These are phyloP conservation scores for Vombatus ursinus DNA, from an alignment of 2,113 vertebrate genomes.

Conservation along the genomic window DNA sequence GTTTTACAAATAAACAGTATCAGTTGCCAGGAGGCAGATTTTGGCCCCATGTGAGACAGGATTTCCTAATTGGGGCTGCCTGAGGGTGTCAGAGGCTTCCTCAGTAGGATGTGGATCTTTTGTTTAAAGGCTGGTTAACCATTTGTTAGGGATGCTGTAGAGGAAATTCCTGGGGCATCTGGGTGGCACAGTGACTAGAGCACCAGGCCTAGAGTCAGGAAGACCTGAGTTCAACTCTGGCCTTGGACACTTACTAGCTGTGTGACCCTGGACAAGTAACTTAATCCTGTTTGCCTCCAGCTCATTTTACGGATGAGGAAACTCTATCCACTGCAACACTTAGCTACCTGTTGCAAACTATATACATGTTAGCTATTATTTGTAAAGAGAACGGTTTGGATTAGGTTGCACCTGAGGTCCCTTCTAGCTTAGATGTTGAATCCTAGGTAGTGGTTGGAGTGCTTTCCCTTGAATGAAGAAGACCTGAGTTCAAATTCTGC, in stretches of 20 bases:
- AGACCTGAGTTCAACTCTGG: not conserved
- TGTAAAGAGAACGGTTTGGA: not conserved
- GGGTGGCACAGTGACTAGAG: not conserved
- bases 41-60: not conserved
- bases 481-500: not conserved
- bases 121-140: not conserved
- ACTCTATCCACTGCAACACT: too few relatives aligned
- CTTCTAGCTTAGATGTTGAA: not conserved
- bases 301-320: not conserved
- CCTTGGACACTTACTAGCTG: not conserved
- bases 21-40: not conserved
- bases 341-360: not conserved
- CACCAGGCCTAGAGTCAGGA: not conserved
- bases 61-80: not conserved
- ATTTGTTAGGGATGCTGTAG: not conserved
- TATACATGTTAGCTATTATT: not conserved
- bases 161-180: not conserved
- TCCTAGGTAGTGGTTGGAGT: not conserved
- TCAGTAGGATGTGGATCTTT: not conserved
- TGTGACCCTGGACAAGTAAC: not conserved
- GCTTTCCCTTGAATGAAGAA: not conserved
- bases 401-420: not conserved
- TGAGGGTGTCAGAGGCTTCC: not conserved
- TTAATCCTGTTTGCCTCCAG: not conserved
- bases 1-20: not conserved